Conservation (phyloP, 2,113 vertebrate species). For the Pyrgilauda ruficollis region DNA sequence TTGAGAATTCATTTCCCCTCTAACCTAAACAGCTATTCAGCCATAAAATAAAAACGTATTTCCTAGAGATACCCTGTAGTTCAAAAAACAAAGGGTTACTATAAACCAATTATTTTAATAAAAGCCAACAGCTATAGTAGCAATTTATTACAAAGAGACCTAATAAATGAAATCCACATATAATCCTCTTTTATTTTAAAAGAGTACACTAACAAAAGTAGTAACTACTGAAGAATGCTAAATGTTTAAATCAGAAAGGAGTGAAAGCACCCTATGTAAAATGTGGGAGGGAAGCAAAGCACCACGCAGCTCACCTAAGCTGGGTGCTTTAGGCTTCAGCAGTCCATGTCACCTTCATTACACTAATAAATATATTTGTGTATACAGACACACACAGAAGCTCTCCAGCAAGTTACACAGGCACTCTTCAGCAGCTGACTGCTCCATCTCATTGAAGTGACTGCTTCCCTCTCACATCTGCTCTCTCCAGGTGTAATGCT, state of each 20-base stretch:
- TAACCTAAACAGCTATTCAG: neutral
- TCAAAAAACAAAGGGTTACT: neutral
- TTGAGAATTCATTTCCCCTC: neutral
- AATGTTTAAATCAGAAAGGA: neutral
- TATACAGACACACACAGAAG: neutral
- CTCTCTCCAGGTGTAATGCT: constrained; percentile 18
- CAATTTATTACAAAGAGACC: neutral
- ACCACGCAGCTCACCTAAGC: neutral
- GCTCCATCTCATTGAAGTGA: constrained; percentile 13
- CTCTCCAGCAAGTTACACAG: neutral
- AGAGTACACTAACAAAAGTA: neutral
- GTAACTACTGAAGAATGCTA: neutral
- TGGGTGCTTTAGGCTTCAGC: neutral
- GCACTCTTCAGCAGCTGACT: constrained; percentile 26
- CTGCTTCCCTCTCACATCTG: neutral
- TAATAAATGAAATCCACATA: neutral
- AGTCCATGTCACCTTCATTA: neutral
- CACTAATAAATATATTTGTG: neutral
- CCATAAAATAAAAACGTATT: neutral
- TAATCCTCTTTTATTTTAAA: neutral
- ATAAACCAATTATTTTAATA: neutral
- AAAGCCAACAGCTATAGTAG: neutral
- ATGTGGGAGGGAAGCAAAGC: neutral
- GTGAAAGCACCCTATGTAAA: neutral
- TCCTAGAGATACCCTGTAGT: fast-evolving